phyloP scores from a whole-genome alignment of 2,113 vertebrate species.

The Potamarius usumacintae region DNA sequence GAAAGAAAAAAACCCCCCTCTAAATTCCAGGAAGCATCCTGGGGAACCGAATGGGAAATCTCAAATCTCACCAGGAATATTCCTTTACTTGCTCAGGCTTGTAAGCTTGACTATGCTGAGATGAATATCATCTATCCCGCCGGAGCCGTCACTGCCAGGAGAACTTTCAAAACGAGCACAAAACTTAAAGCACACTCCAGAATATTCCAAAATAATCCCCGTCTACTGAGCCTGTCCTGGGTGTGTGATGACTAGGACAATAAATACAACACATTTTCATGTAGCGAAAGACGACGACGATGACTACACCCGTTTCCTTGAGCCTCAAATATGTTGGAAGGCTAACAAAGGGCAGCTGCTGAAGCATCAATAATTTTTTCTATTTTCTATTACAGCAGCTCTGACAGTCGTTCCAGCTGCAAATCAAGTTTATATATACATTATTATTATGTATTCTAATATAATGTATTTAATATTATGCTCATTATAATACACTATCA shows the following conservation, averaged over 20 bases:
- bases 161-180: background rate
- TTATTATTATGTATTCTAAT: too few species aligned
- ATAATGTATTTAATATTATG: background rate
- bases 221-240: background rate
- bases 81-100: conserved; percentile 32
- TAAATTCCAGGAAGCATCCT: background rate
- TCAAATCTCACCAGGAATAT: conserved; percentile 13
- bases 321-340: background rate
- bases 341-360: background rate
- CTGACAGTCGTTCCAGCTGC: background rate
- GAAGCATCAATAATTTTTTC: background rate
- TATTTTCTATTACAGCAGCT: background rate
- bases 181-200: conserved; percentile 3
- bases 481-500: background rate
- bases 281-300: background rate
- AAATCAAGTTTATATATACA: background rate
- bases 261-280: background rate
- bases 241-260: background rate
- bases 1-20: background rate
- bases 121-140: conserved; percentile 42
- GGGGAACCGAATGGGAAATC: conserved; percentile 20
- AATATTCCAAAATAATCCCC: background rate
- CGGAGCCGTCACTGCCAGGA: conserved; percentile 1
- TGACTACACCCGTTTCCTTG: background rate
- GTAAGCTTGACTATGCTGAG: conserved; percentile 22